Percentiles rank a stretch among this genome's conserved stretches.
Evolutionary conservation across 2,888 invertebrate genomes (phyloP).

Genomic region (Scaeva pyrastri): DNA sequence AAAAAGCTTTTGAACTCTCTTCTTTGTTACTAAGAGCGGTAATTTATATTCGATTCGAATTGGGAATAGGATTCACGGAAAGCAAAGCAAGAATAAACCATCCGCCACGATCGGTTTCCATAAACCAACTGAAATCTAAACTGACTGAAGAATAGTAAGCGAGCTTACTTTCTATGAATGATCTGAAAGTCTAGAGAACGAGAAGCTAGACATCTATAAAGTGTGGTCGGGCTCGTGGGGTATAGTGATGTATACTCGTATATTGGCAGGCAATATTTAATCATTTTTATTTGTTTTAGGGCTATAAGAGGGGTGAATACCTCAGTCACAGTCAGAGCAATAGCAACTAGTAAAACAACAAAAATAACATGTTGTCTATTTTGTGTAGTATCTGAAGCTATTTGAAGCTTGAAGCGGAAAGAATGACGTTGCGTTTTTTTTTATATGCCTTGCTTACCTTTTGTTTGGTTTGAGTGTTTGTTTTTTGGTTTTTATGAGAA

Average conservation of each 20-base stretch:
- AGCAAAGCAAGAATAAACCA: constrained; percentile 4
- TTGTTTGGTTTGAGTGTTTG: neutral
- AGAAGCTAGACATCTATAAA: constrained; percentile 5
- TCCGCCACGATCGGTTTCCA: constrained; percentile 29
- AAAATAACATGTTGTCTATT: neutral
- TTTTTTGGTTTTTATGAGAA: neutral
- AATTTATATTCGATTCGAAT: neutral
- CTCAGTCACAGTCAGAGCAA: too few species aligned
- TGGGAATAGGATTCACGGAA: neutral
- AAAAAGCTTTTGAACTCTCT: neutral
- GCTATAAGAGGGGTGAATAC: neutral
- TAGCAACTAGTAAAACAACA: neutral
- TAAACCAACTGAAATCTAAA: neutral
- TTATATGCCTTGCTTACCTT: neutral
- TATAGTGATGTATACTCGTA: too few species aligned
- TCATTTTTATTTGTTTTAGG: constrained; percentile 1
- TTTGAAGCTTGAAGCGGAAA: neutral
- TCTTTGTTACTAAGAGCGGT: neutral
- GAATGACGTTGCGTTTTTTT: constrained; percentile 7
- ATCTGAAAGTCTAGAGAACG: neutral
- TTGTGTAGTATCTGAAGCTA: neutral
- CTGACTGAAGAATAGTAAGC: neutral
- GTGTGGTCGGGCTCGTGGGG: too few species aligned
- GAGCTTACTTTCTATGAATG: constrained; percentile 28
- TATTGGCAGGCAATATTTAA: constrained; percentile 31